Conservation (phyloP, 92 coral and sea anemone species). For the Blastomussa wellsi region DNA sequence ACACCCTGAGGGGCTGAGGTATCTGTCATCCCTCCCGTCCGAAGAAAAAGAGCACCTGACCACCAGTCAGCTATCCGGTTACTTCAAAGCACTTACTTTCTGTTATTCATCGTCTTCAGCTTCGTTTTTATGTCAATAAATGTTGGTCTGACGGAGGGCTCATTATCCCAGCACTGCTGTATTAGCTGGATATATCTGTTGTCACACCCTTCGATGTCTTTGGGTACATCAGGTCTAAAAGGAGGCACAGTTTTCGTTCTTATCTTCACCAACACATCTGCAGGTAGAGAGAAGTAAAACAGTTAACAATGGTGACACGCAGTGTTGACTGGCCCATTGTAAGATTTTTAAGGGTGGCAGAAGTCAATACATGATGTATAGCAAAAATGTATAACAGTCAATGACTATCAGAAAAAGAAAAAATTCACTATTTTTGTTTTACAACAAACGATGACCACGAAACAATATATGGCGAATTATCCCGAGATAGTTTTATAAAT, state of each 20-base stretch:
- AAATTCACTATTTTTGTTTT: too few relatives aligned
- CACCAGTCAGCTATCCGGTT: neutral
- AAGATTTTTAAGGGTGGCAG: too few relatives aligned
- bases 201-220: constrained; percentile 23
- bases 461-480: neutral
- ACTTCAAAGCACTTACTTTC: constrained; percentile 58
- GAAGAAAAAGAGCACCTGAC: too few relatives aligned
- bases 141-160: constrained; percentile 60
- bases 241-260: constrained; percentile 50
- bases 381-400: too few relatives aligned
- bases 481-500: neutral
- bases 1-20: too few relatives aligned
- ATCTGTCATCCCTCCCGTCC: too few relatives aligned
- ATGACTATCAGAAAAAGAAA: too few relatives aligned
- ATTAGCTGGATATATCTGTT: constrained; percentile 53
- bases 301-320: neutral
- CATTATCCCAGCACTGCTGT: constrained; percentile 68
- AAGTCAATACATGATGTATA: too few relatives aligned
- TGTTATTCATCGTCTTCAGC: constrained; percentile 55
- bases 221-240: constrained; percentile 69
- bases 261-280: constrained; percentile 68
- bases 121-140: constrained; percentile 55
- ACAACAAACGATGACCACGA: too few relatives aligned
- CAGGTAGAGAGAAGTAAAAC: neutral
- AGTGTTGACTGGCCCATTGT: too few relatives aligned